Conservation (phyloP, 2,113 vertebrate genomes). For the Benitochromis conjunctus region DNA sequence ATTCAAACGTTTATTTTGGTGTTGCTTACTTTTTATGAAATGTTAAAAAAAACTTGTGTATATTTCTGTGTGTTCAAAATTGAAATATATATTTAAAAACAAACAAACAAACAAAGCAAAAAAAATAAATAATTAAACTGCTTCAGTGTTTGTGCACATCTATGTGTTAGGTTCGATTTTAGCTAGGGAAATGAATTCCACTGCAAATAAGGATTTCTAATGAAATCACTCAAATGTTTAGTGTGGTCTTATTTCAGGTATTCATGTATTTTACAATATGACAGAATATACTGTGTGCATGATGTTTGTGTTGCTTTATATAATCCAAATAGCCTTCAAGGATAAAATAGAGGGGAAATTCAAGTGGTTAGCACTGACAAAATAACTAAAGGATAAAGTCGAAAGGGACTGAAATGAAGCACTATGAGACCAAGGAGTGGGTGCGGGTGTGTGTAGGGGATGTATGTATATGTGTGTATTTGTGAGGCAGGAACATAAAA, state of each 20-base stretch:
- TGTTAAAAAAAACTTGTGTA: background rate
- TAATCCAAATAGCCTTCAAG: background rate
- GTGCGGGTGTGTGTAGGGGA: background rate
- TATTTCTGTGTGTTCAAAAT: background rate
- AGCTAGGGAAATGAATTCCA: background rate
- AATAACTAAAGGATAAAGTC: conserved; percentile 7
- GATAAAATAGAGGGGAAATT: background rate
- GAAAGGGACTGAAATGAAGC: background rate
- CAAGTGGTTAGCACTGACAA: conserved; percentile 1
- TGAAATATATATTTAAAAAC: background rate
- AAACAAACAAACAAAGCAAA: background rate
- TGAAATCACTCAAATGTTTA: background rate
- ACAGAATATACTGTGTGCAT: background rate
- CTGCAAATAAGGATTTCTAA: background rate
- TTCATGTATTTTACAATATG: background rate
- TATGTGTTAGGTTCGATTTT: background rate
- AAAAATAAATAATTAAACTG: background rate
- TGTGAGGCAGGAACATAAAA: background rate
- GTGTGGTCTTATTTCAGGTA: background rate
- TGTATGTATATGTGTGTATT: conserved; percentile 13
- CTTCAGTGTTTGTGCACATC: background rate
- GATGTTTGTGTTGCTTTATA: background rate
- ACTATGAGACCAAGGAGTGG: background rate
- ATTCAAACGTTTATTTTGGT: background rate
- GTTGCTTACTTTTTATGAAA: background rate